A percentile compares a stretch with the other conserved stretches of the same genome.
Evolutionary conservation across 2,888 invertebrate genomes (phyloP).

Genomic region (Tryphoninae sp.): DNA sequence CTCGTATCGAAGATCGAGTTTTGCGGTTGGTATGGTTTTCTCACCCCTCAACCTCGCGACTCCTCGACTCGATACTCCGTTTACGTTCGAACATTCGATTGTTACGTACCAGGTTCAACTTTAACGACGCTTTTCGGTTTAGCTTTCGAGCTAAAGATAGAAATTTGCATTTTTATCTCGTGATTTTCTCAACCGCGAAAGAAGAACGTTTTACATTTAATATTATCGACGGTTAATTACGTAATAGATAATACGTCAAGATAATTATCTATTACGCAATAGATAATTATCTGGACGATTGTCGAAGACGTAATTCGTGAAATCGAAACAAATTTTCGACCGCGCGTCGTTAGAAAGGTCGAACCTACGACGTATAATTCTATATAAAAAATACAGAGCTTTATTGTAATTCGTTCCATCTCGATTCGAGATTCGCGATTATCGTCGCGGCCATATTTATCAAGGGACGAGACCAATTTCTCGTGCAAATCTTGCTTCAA

Average conservation of each 20-base stretch:
- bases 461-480: constrained; percentile 5
- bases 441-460: constrained; percentile 12
- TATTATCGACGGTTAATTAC: no score
- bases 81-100: not conserved
- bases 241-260: no score
- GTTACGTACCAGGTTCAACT: not conserved
- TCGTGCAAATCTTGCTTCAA: constrained; percentile 17
- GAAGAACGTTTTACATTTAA: no score
- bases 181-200: no score
- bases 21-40: constrained; percentile 37
- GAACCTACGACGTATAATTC: not conserved
- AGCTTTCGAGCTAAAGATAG: not conserved
- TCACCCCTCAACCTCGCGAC: constrained; percentile 5
- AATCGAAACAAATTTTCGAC: no score
- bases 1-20: constrained; percentile 46
- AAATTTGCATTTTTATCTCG: no score
- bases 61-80: not conserved
- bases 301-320: no score
- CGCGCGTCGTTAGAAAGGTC: no score
- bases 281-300: no score
- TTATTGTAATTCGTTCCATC: not conserved
- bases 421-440: not conserved
- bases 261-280: no score
- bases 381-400: not conserved
- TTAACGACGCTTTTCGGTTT: not conserved